Base-by-base conservation (phyloP, 2,888 invertebrate genomes). In the Chouioia cunea region DNA sequence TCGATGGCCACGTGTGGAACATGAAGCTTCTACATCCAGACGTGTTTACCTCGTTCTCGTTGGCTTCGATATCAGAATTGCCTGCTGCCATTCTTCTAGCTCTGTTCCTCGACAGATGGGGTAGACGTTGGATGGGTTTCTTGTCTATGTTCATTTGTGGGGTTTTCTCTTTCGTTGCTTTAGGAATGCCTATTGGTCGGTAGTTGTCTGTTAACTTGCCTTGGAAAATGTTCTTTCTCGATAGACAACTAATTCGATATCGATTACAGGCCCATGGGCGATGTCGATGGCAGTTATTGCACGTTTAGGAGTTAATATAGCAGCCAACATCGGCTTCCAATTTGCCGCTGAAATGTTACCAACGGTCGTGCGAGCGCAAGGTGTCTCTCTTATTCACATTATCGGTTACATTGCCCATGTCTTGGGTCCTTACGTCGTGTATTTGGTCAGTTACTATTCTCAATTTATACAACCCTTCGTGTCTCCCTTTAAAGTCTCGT, bases 281-380 rank as follows among this genome's bases (percentile, higher is more conserved):
- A 94, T 94, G 0, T 88, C 92, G 0, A 87, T 95, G 76, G 95
- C 95, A 23, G 6, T 12, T 36, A 36, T 36, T 10, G 95, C 95
- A 1, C 88, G 96, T 27, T 94, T 96, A 76, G 93, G 94, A 70
- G 93, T 96, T 47, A 96, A 96, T 85, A 93, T 95, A 63, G 93
- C 95, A 0, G 96, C 95, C 84, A 96, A 96, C 86, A 95, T 96
- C 75, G 95, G 95, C 0, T 89, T 96, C 4, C 96, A 96, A 81
- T 96, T 95, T 86, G 95, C 95, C 0, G 95, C 96, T 0, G 96
- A 96, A 83, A 86, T 96, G 62, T 84, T 96, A 16, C 96, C 96
- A 0, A 96, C 96, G 0, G 95, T 95, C 4, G 94, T 96, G 0
- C 85, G 96, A 50, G 96, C 94, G 0, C 95, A 95, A 82, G 95